phyloP scores from a whole-genome alignment of 2,113 vertebrate species.

The Rynchops niger region DNA sequence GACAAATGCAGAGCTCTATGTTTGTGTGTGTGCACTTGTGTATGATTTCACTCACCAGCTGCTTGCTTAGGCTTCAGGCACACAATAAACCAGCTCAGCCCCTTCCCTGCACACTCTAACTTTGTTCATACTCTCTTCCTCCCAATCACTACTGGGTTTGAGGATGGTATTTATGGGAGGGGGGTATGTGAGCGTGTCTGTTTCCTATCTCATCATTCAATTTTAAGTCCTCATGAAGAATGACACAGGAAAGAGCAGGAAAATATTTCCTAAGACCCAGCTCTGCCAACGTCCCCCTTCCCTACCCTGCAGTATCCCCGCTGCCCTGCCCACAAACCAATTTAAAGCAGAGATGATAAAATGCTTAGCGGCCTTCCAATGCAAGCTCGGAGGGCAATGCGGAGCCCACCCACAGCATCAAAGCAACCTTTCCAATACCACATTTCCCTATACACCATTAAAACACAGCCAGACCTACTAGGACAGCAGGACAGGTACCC shows the following conservation, averaged over 20 bases:
- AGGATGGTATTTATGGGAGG: not conserved
- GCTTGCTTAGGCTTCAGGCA: not conserved
- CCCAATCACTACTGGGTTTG: not conserved
- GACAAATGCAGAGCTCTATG: not conserved
- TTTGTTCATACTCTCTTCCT: not conserved
- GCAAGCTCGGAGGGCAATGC: accelerated
- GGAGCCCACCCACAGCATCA: not conserved
- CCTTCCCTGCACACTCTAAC: not conserved
- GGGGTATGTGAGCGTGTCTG: not conserved
- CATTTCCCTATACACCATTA: not conserved
- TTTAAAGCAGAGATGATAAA: not conserved
- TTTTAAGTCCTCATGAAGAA: not conserved
- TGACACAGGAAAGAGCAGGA: not conserved
- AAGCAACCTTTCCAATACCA: not conserved
- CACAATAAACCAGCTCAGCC: not conserved
- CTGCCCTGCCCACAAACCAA: not conserved
- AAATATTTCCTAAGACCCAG: not conserved
- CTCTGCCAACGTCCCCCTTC: not conserved
- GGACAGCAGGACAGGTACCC: not conserved
- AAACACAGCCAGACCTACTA: not conserved
- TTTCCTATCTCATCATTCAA: not conserved
- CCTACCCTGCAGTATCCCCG: accelerated
- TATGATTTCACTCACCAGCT: not conserved
- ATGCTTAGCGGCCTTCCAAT: not conserved
- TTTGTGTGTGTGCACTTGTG: not conserved